Evolutionary conservation across 1,140 invertebrate species (phyloP).

Genomic region (Orius insidiosus): DNA sequence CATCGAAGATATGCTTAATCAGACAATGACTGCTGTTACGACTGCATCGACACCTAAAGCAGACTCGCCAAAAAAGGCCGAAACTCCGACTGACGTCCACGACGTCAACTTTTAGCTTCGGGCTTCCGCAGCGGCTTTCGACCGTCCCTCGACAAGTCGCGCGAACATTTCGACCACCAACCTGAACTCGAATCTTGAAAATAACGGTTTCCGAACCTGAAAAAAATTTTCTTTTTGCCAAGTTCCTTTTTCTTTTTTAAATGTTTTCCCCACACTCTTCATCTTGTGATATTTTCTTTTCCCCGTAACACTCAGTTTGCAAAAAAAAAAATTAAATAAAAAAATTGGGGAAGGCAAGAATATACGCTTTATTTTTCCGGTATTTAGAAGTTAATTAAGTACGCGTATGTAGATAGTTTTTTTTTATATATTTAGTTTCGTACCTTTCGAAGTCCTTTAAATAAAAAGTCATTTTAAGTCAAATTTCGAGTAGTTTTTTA

Average conservation of each 20-base stretch:
- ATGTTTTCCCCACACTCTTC: no score
- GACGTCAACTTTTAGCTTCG: conserved; percentile 46
- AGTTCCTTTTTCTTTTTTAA: conserved; percentile 1
- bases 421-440: background rate
- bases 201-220: no score
- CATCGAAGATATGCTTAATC: conserved; percentile 50
- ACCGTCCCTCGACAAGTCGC: background rate
- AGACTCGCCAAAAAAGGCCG: conserved; percentile 32
- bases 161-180: background rate
- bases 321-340: conserved; percentile 4
- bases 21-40: conserved; percentile 25
- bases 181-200: background rate
- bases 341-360: conserved; percentile 35
- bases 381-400: conserved; percentile 2
- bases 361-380: conserved; percentile 30
- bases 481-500: conserved; percentile 8
- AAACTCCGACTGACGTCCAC: conserved; percentile 62
- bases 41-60: background rate
- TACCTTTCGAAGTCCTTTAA: background rate
- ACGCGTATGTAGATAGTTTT: no score
- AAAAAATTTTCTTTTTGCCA: conserved; percentile 3
- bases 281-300: conserved; percentile 25
- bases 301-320: conserved; percentile 10
- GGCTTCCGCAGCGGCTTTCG: background rate
- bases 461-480: background rate